Evolutionary conservation across 2,113 vertebrate genomes (phyloP), one percentile per base, ranked within the genome.

Genomic region (Triplophysa rosa): DNA sequence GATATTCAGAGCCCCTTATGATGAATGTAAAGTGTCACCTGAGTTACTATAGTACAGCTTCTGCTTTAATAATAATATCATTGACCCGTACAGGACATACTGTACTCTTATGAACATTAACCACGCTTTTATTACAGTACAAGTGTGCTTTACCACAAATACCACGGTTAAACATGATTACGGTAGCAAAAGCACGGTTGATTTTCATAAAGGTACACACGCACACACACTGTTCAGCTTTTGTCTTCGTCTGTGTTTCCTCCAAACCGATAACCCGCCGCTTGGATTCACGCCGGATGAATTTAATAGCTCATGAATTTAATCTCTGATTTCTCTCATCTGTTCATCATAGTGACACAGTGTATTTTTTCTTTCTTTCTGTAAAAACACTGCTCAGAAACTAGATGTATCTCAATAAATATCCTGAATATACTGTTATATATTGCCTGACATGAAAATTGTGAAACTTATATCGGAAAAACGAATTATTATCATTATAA

Each of bases 391-490:
- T 68, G 40, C 63, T 80, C 79, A 74, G 54, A 67, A 75, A 21
- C 73, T 77, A 65, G 61, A 66, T 75, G 63, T 79, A 70, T 80
- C 52, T 80, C 49, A 66, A 45, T 75, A 66, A 80, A 74, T 80
- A 67, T 67, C 71, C 79, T 81, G 63, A 73, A 67, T 80, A 80
- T 74, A 59, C 63, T 80, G 79, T 80, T 74, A 66, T 80, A 80
- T 81, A 81, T 68, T 81, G 79, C 79, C 79, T 81, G 79, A 81
- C 54, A 81, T 81, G 40, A 75, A 81, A 81, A 75, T 74, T 81
- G 79, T 80, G 79, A 73, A 80, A 66, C 79, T 47, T 80, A 75
- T 80, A 80, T 59, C 73, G 47, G 62, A 77, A 66, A 80, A 74
- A 29, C 26, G 52, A 64, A 70, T 71, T 13, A 80, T 72, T 80